Base-by-base conservation (phyloP, 2,797 vertebrate species). In the Okamejei kenojei region DNA sequence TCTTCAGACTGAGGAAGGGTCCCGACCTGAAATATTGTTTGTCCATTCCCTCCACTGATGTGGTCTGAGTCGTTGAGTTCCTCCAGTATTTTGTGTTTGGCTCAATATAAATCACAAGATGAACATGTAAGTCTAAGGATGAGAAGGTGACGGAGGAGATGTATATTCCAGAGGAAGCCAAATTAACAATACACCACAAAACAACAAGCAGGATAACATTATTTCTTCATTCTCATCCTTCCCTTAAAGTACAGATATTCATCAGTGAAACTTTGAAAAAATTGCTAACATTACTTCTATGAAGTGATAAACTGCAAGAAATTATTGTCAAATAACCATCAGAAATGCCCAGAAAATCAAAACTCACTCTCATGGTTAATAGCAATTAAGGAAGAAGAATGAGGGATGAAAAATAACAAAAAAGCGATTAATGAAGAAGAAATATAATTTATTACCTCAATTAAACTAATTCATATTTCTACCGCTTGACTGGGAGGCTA, bases 391-490 rank as follows among this genome's bases (percentile, higher is more conserved):
- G 61, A 71, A 90, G 65, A 88, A 45, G 4, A 38, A 9, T 23
- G n/a, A 71, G 7, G 35, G 4, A 6, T 90, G 35, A n/a, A 38
- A 90, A 90, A 90, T 63, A 71, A 35, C 15, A 90, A 7, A 90
- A 17, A 54, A 54, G 45, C 45, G 3, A 54, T 54, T 54, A 54
- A 54, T 54, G 45, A 54, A 6, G 6, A 32, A 21, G 63, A 65
- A 90, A 71, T 13, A 38, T 71, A 71, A 71, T 90, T 90, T 38
- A 90, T 90, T 90, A 90, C 35, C 17, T 90, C 86, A 90, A 71
- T 90, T 90, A 90, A 71, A 23, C 65, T 68, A 38, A 90, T 71
- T n/a, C 61, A 71, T 90, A 68, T 35, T 90, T 90, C 63, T 71
- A 90, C 65, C 21, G 63, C 32, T 90, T 65, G 86, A 71, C 86